A percentile compares a stretch with the other conserved stretches of the same genome.
Evolutionary conservation across 1,140 invertebrate genomes (phyloP).

Genomic region (Nylanderia fulva): DNA sequence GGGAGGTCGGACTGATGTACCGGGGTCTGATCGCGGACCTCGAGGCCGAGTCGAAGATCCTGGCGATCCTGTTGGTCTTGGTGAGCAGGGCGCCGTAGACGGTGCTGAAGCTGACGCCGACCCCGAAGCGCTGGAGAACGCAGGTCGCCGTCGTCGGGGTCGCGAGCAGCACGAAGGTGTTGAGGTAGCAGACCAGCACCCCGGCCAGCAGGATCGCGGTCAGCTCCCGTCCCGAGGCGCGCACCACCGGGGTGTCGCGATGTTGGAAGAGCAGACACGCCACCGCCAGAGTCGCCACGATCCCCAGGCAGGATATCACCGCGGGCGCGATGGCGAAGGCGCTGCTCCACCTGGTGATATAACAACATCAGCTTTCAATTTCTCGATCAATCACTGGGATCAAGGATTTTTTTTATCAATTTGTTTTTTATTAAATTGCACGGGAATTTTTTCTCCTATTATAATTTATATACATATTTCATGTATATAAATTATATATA

Average conservation of each 20-base stretch:
- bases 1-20: constrained; percentile 92
- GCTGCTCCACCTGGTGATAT: constrained; percentile 86
- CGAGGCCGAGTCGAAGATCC: constrained; percentile 91
- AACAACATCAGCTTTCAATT: no score
- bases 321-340: constrained; percentile 90
- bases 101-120: constrained; percentile 91
- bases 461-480: no score
- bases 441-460: no score
- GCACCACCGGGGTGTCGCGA: constrained; percentile 93
- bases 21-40: constrained; percentile 89
- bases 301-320: constrained; percentile 89
- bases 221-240: constrained; percentile 93
- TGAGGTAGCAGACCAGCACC: constrained; percentile 88
- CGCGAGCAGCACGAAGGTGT: constrained; percentile 88
- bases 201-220: constrained; percentile 91
- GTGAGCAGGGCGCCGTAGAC: constrained; percentile 92
- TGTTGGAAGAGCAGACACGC: constrained; percentile 89
- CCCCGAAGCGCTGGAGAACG: constrained; percentile 88
- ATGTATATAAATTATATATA: no score
- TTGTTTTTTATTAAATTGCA: no score
- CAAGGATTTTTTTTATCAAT: no score
- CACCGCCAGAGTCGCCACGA: constrained; percentile 88
- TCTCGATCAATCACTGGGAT: no score
- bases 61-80: constrained; percentile 92
- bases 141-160: constrained; percentile 89